Evolutionary conservation across 2,888 invertebrate species (phyloP).

Genomic region (Anarsia innoxiella): DNA sequence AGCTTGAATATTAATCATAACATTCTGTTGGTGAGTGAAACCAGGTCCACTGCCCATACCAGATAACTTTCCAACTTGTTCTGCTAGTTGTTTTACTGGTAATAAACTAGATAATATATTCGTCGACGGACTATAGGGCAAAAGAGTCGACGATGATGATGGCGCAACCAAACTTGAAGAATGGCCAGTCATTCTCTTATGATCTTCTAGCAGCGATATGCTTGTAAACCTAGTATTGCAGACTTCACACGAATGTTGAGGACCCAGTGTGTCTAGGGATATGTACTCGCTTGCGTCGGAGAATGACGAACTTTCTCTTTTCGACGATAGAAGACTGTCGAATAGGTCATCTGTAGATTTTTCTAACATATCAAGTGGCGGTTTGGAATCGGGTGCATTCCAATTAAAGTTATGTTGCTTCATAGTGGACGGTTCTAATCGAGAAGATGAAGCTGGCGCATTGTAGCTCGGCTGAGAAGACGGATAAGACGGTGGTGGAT

Average conservation of each 20-base stretch:
- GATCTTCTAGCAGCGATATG: constrained; percentile 69
- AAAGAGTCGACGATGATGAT: constrained; percentile 40
- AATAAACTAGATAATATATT: constrained; percentile 55
- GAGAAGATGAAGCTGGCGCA: constrained; percentile 28
- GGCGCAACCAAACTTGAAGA: constrained; percentile 55
- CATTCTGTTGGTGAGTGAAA: constrained; percentile 78
- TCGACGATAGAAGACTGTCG: constrained; percentile 56
- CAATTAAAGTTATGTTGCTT: constrained; percentile 68
- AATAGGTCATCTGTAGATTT: constrained; percentile 69
- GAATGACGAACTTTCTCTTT: constrained; percentile 53
- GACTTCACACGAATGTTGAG: constrained; percentile 75
- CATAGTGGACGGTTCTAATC: constrained; percentile 41
- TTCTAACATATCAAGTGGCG: constrained; percentile 54
- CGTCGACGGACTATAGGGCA: constrained; percentile 51
- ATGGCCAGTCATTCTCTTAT: constrained; percentile 72
- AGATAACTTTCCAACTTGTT: constrained; percentile 65
- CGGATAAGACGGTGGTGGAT: constrained; percentile 38
- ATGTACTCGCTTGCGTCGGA: constrained; percentile 76
- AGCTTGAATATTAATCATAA: constrained; percentile 79
- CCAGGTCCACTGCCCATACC: constrained; percentile 41
- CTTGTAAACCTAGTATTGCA: constrained; percentile 77
- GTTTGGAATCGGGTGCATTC: constrained; percentile 66
- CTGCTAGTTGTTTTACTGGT: constrained; percentile 64
- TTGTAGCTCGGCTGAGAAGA: constrained; percentile 34
- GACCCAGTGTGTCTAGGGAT: constrained; percentile 77